These are phyloP conservation scores for Agonopterix heracliana DNA, from an alignment of 2,888 invertebrate genomes.

Conservation along the genomic window DNA sequence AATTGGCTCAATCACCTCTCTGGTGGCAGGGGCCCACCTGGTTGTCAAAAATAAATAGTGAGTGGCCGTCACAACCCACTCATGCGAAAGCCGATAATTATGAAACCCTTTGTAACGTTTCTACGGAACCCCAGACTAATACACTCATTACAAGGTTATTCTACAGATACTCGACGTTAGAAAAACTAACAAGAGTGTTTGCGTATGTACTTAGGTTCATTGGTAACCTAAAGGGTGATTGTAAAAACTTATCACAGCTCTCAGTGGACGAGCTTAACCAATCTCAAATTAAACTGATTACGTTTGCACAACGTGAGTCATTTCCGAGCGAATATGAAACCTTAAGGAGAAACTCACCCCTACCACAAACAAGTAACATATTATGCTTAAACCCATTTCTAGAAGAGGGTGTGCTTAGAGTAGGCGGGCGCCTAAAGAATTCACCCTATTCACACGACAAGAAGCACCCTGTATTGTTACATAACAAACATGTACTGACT, in stretches of 20 bases:
- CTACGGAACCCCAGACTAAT: neutral
- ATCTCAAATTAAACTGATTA: neutral
- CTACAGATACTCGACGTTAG: constrained; percentile 1
- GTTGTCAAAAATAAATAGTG: neutral
- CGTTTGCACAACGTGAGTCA: constrained; percentile 13
- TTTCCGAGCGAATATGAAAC: constrained; percentile 17
- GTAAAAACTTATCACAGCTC: constrained; percentile 3
- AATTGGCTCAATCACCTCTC: neutral
- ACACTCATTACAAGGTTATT: neutral
- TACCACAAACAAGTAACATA: constrained; percentile 10
- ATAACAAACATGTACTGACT: constrained; percentile 21
- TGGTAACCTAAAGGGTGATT: constrained; percentile 1
- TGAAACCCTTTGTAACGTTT: neutral
- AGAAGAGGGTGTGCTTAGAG: constrained; percentile 18
- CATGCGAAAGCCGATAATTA: neutral
- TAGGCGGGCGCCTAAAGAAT: constrained; percentile 22
- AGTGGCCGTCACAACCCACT: constrained; percentile 5
- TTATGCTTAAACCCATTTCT: constrained; percentile 18
- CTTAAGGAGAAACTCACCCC: constrained; percentile 7
- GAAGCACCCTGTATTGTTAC: constrained; percentile 24
- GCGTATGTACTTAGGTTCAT: constrained; percentile 1
- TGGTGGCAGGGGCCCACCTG: constrained; percentile 13
- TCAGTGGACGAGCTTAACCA: neutral
- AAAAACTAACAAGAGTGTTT: neutral
- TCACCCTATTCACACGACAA: constrained; percentile 16